Base-by-base conservation (phyloP, 2,888 invertebrate species). In the Cephus pulcher region DNA sequence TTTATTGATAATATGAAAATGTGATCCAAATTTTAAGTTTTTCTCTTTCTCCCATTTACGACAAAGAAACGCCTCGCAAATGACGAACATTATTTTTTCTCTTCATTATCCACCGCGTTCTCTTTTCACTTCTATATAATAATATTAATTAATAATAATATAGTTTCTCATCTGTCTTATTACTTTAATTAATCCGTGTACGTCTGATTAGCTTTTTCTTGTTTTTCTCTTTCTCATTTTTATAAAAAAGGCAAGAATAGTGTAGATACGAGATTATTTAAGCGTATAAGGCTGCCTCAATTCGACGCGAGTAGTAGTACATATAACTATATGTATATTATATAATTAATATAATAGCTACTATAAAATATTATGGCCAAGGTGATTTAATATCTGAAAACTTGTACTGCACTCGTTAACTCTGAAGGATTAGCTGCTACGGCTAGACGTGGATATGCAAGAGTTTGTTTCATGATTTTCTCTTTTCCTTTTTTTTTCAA, bases 1-100 rank as follows among this genome's bases (percentile, higher is more conserved):
- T 84, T 84, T 82, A 84, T 84, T 83, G 76, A 81, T 80, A 84
- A 82, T 84, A 81, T 82, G 81, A 83, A 83, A 82, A 82, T 81
- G 80, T 82, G 78, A 78, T 80, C 79, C 78, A 84, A 82, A 83
- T 84, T 83, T 81, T 79, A 40, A 75, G 73, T 70, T 76, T 78
- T 78, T 73, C 71, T 76, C 34, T 74, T 75, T 78, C 37, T 75
- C 77, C 76, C 75, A 74, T 33, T 75, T 75, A 80, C 23, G 56
- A 56, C 56, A 56, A 80, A 73, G 73, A 78, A 81, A 78, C 56
- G 71, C 79, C 71, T 80, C 73, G 77, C 75, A 56, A 37, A 68
- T 68, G 76, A 77, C 75, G 74, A 78, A 82, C 76, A 77, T 76
- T 37, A 78, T 73, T 74, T 79, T 76, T 76, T 74, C 76, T 78